Evolutionary conservation across 2,113 vertebrate species (phyloP).

Genomic region (Nannospalax galili): DNA sequence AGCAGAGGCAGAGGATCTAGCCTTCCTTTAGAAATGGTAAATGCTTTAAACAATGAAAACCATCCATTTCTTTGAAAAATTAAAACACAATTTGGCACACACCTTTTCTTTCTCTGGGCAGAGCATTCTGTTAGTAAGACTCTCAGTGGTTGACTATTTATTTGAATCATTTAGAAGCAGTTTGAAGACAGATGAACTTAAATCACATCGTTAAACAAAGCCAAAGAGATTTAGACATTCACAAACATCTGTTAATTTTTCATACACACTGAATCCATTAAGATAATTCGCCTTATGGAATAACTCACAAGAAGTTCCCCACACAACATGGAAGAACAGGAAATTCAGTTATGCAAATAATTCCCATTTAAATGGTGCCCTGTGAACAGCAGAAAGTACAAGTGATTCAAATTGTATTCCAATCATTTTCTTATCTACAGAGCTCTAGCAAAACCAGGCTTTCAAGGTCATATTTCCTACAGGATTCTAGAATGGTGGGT

Average conservation of each 20-base stretch:
- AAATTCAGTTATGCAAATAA: slow-evolving; percentile 75
- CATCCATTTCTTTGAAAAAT: slow-evolving; percentile 69
- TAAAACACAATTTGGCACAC: slow-evolving; percentile 52
- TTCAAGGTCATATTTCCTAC: neutral
- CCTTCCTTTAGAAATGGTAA: slow-evolving; percentile 50
- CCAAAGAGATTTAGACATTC: slow-evolving; percentile 72
- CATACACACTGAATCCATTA: slow-evolving; percentile 69
- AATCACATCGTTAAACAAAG: slow-evolving; percentile 79
- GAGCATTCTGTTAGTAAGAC: slow-evolving; percentile 37
- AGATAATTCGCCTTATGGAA: slow-evolving; percentile 78
- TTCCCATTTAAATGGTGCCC: slow-evolving; percentile 57
- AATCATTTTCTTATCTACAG: slow-evolving; percentile 45
- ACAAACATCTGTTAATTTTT: slow-evolving; percentile 80
- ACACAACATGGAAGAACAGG: neutral
- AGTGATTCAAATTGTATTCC: slow-evolving; percentile 42
- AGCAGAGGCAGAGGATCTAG: neutral
- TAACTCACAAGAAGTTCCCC: slow-evolving; percentile 55
- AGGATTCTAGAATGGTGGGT: neutral
- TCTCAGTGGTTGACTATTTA: slow-evolving; percentile 63
- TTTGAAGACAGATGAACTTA: slow-evolving; percentile 74
- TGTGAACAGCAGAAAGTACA: slow-evolving; percentile 46
- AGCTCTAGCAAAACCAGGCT: neutral
- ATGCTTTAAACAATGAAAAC: slow-evolving; percentile 64
- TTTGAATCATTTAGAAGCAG: slow-evolving; percentile 69
- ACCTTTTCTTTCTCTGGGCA: slow-evolving; percentile 46